Evolutionary conservation across 2,113 vertebrate genomes (phyloP), one percentile per base, ranked within the genome.

Genomic region (Alethe diademata): DNA sequence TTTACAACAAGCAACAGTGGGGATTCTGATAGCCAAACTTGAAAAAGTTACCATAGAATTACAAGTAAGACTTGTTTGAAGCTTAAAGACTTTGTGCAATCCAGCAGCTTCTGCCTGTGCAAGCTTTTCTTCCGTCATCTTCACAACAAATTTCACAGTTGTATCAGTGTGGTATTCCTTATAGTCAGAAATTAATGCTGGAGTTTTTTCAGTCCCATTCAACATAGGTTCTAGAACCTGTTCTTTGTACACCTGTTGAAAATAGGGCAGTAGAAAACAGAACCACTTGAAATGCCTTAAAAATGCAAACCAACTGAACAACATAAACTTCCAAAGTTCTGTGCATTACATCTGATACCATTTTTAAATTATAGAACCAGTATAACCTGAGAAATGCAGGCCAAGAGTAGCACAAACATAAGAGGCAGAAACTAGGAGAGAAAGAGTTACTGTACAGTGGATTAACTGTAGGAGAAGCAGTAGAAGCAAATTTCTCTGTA

Each of bases 161-260:
- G 98, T 97, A 87, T 99, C 99, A 20, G 99, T 99, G 96, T 99
- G 99, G 95, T 99, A 99, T 84, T 99, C 99, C 93, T 99, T 99
- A 62, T 99, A 99, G 88, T 99, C 99, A 25, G 75, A 98, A 98
- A 99, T 99, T 80, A 99, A 98, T 60, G 99, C 99, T 67, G 99
- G 99, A 35, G 99, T 99, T 97, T 99, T 99, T 85, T 99, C 99
- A 19, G 98, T 99, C 57, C 99, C 99, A 86, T 99, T 99, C 66
- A 99, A 82, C 99, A 99, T 99, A 56, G 99, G 99, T 97, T 99
- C 99, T 94, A 99, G 97, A 76, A 99, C 99, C 6, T 99, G 99
- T 91, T 99, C 99, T 95, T 99, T 99, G 89, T 99, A 99, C 5
- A 99, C 98, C 99, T 99, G 94, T 13, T 94, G 88, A 58, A 88